Base-by-base conservation (phyloP, 2,888 invertebrate genomes). In the Drosophila helvetica region DNA sequence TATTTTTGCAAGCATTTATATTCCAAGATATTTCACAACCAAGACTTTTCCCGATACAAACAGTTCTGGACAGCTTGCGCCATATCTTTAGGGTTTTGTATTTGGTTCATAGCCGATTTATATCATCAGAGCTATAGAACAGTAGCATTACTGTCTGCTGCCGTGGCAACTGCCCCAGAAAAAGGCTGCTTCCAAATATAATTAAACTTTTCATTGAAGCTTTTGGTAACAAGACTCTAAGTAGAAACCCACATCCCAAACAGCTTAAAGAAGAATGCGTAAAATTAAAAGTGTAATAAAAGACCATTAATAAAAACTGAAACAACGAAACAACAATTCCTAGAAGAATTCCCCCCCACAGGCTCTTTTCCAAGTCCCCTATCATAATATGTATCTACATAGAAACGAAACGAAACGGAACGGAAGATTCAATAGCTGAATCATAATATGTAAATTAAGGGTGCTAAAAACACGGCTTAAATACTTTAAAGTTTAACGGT, bases 361-460 rank as follows among this genome's bases (percentile, higher is more conserved):
- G 43, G 62, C 56, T 42, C 56, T 71, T 63, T 59, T 0, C 47
- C 19, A 53, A 57, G 63, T 48, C 27, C 22, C n/a, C n/a, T n/a
- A n/a, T n/a, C n/a, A n/a, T n/a, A n/a, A n/a, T n/a, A n/a, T n/a
- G n/a, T n/a, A n/a, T 19, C 19, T 55, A 54, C 25, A 25, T 25
- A 25, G 25, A 25, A 25, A 25, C 6, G 25, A 25, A 6, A 25
- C 25, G 25, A 25, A 19, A 19, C 19, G 45, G 61, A 70, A 60
- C 50, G 53, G 64, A 70, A 69, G 74, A 75, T 67, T 57, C 64
- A 69, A 75, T 75, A 51, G 48, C 77, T 71, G 63, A 80, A 77
- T 80, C 77, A 74, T 77, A 77, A 75, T 74, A 86, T 84, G 86
- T 79, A 82, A 84, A 83, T 83, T 61, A 57, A 27, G 54, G 27